A percentile compares a stretch with the other conserved stretches of the same genome.
These are phyloP conservation scores for Tuta absoluta DNA, from an alignment of 2,888 invertebrate species.

Conservation along the genomic window DNA sequence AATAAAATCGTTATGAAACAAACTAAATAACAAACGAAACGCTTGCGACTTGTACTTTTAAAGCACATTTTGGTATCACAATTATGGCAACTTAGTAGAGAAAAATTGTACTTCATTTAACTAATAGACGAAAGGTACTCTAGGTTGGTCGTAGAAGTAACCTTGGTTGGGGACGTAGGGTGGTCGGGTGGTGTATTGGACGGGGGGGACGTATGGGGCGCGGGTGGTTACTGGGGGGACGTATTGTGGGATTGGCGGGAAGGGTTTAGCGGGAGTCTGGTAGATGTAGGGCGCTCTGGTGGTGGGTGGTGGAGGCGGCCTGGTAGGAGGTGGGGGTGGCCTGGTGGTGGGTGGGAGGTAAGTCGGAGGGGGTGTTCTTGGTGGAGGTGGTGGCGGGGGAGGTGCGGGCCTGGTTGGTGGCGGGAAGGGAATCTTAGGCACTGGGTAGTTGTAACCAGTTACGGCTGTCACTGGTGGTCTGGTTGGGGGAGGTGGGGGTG, in stretches of 20 bases:
- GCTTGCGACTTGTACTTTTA: conserved; percentile 37
- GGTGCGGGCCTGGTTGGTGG: conserved; percentile 33
- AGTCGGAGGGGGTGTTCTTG: conserved; percentile 30
- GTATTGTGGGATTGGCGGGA: conserved; percentile 37
- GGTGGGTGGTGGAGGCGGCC: conserved; percentile 36
- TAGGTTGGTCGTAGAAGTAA: conserved; percentile 72
- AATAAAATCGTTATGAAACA: conserved; percentile 35
- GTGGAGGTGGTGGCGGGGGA: conserved; percentile 31
- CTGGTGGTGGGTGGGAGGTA: conserved; percentile 29
- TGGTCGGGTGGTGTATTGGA: conserved; percentile 57
- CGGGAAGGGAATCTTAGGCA: conserved; percentile 32
- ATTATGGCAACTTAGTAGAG: conserved; percentile 64
- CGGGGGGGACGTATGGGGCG: conserved; percentile 45
- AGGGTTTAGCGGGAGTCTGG: conserved; percentile 31
- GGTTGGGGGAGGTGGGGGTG: conserved; percentile 27
- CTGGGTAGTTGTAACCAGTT: conserved; percentile 30
- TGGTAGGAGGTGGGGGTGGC: conserved; percentile 37
- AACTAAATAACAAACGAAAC: conserved; percentile 40
- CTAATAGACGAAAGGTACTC: conserved; percentile 71
- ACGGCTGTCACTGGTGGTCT: conserved; percentile 20
- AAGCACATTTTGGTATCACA: conserved; percentile 70
- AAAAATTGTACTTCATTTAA: conserved; percentile 40
- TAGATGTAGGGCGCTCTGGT: conserved; percentile 36
- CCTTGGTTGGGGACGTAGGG: conserved; percentile 66
- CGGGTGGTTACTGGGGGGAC: conserved; percentile 34